A percentile compares a stretch with the other conserved stretches of the same genome.
These are phyloP conservation scores for Gobionotothen gibberifrons DNA, from an alignment of 2,797 vertebrate genomes.

Conservation along the genomic window DNA sequence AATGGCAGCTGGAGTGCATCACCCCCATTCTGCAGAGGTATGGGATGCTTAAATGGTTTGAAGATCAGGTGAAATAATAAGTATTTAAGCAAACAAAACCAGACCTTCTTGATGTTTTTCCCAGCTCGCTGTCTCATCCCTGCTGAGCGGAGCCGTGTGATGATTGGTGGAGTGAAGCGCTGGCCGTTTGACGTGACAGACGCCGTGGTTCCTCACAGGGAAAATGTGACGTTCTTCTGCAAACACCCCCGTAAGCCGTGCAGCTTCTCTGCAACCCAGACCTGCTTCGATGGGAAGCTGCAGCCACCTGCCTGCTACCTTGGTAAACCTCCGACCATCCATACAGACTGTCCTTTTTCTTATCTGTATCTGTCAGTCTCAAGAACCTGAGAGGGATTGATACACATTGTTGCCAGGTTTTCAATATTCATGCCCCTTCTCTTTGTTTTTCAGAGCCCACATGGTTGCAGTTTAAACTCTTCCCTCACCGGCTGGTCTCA, in stretches of 20 bases:
- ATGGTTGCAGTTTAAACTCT: constrained; percentile 87
- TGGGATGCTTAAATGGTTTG: neutral
- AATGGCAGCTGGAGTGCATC: constrained; percentile 85
- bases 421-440: constrained; percentile 2
- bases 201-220: constrained; percentile 83
- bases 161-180: constrained; percentile 83
- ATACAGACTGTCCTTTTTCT: neutral
- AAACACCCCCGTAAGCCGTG: constrained; percentile 82
- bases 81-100: neutral
- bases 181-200: constrained; percentile 87
- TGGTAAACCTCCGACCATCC: constrained; percentile 70
- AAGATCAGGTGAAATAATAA: too few relatives aligned
- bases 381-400: neutral
- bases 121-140: constrained; percentile 86
- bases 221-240: constrained; percentile 87
- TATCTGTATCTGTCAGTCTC: neutral
- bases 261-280: constrained; percentile 75
- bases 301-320: constrained; percentile 84
- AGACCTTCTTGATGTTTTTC: constrained; percentile 1
- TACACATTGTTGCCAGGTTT: neutral
- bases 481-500: constrained; percentile 86
- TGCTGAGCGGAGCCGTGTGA: constrained; percentile 84
- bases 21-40: constrained; percentile 85
- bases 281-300: constrained; percentile 84
- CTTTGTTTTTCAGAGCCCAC: constrained; percentile 83